A percentile compares a stretch with the other conserved stretches of the same genome.
Conservation (phyloP, 2,888 invertebrate species). For the Phanerotoma sp. region DNA sequence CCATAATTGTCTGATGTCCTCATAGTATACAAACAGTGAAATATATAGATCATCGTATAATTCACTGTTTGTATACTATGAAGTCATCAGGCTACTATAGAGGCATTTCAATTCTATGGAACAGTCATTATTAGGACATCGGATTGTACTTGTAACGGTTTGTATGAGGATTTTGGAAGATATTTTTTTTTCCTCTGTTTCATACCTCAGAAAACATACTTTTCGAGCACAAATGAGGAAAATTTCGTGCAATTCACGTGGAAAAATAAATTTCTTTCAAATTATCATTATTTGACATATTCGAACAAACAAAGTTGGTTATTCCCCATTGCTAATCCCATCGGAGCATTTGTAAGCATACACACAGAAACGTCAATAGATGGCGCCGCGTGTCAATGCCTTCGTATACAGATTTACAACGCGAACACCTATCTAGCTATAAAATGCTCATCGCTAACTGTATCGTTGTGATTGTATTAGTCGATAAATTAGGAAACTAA, state of each 20-base stretch:
- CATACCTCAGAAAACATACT: background rate
- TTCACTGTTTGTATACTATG: background rate
- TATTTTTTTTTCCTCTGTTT: background rate
- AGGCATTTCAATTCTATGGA: conserved; percentile 1
- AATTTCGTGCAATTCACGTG: background rate
- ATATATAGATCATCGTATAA: background rate
- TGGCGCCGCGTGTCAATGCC: too few species aligned
- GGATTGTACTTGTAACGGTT: conserved; percentile 1
- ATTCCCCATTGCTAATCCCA: too few species aligned
- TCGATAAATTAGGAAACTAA: too few species aligned
- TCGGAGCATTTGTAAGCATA: too few species aligned
- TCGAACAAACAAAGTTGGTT: too few species aligned
- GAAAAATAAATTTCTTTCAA: background rate
- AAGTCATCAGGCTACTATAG: background rate
- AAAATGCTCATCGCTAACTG: too few species aligned
- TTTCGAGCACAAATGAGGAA: background rate
- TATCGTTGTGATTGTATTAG: too few species aligned
- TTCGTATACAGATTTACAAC: too few species aligned
- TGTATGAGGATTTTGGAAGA: background rate
- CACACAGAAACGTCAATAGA: too few species aligned
- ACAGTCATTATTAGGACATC: conserved; percentile 2
- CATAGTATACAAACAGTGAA: background rate
- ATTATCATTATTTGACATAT: too few species aligned
- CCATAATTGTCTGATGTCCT: background rate
- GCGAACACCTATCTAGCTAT: too few species aligned